phyloP scores from a whole-genome alignment of 2,888 invertebrate genomes.

The Agrotis puta region DNA sequence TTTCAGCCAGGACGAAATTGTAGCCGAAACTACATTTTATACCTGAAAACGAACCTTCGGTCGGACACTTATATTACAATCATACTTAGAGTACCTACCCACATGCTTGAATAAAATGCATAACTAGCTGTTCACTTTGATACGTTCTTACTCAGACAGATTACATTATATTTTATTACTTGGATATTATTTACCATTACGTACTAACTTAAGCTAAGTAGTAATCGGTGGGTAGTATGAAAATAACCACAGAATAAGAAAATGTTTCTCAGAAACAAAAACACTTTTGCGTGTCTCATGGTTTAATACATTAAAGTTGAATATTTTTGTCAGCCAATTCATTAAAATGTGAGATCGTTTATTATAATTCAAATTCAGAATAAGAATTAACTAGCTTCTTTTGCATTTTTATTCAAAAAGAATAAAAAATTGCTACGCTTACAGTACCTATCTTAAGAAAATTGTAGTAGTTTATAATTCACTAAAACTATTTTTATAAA shows the following conservation, averaged over 20 bases:
- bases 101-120: slow-evolving; percentile 11
- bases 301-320: neutral
- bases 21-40: too few species aligned
- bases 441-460: slow-evolving; percentile 27
- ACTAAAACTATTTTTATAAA: slow-evolving; percentile 24
- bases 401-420: neutral
- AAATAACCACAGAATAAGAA: slow-evolving; percentile 12
- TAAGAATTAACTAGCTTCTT: neutral
- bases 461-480: neutral
- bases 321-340: neutral
- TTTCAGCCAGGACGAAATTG: too few species aligned
- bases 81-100: slow-evolving; percentile 13
- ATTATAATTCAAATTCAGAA: neutral
- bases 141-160: slow-evolving; percentile 17
- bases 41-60: too few species aligned
- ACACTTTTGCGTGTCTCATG: neutral
- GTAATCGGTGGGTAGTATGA: neutral
- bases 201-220: slow-evolving; percentile 11
- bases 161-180: slow-evolving; percentile 27
- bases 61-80: slow-evolving; percentile 36
- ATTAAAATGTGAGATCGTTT: slow-evolving; percentile 5
- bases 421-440: neutral
- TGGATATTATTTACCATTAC: neutral
- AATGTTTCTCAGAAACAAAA: slow-evolving; percentile 12
- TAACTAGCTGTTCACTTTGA: slow-evolving; percentile 4